Base-by-base conservation (phyloP, 1,140 invertebrate species). In the Aradophagus sp. region DNA sequence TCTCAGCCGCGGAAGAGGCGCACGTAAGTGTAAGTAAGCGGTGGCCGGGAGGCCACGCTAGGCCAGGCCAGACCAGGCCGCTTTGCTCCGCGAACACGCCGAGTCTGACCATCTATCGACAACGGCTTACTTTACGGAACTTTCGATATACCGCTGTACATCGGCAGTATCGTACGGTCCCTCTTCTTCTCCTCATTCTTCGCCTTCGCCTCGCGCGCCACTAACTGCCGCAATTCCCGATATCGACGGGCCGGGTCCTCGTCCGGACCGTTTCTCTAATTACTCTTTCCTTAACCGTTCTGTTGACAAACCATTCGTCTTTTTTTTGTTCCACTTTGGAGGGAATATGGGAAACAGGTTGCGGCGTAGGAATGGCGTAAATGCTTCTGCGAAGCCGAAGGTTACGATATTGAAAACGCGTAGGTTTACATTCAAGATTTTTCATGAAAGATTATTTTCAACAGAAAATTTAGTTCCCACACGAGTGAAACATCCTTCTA, bases 51-150 rank as follows among this genome's bases (percentile, higher is more conserved):
- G 62, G 67, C 31, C 36, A 68, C 35, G 70, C 55, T 32, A 68
- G 70, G 76, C 63, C 63, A 75, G 58, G 59, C 17, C 38, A 63
- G 23, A 38, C 63, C 48, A 38, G 72, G 48, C 75, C 63, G 62
- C 44, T 72, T 73, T 74, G 56, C 35, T 35, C 53, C 66, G 23
- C 56, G 74, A 77, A 77, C 61, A 73, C 62, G 63, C 45, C 65
- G 73, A 76, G 72, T 78, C 63, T 77, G 71, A 75, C 59, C 68
- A 71, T 65, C 53, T 71, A 71, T 66, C 68, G 68, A 61, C 68
- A 71, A 61, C 68, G 68, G 61, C 59, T 59, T 66, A 69, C 75
- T 70, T 80, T 80, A 78, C 79, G 79, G 79, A 77, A 80, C 77
- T 78, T 55, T 59, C 58, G 38, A 69, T 72, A 69, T 73, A 80